A percentile compares a stretch with the other conserved stretches of the same genome.
Evolutionary conservation across 1,140 invertebrate genomes (phyloP).

Genomic region (Galendromus occidentalis): DNA sequence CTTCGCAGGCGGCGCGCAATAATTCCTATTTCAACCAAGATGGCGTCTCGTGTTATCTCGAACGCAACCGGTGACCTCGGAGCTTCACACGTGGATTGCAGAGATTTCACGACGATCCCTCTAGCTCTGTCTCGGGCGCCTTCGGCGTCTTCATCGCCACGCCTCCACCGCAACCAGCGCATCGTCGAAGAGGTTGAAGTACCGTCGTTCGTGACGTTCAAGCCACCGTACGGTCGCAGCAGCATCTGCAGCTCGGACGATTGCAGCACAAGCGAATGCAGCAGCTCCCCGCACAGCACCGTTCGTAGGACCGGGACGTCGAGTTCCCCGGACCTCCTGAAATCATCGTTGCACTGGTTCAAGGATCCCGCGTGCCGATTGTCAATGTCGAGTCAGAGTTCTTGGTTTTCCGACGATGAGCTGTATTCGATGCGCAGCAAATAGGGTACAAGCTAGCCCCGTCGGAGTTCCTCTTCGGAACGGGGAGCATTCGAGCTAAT

Average conservation of each 20-base stretch:
- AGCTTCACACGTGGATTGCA: background rate
- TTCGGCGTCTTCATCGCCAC: background rate
- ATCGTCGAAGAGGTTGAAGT: background rate
- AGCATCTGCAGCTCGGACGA: conserved; percentile 7
- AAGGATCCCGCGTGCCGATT: conserved; percentile 10
- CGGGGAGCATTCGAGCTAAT: too few relatives aligned
- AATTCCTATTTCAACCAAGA: conserved; percentile 3
- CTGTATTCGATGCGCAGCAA: conserved; percentile 8
- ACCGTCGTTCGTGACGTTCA: background rate
- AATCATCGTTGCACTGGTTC: conserved; percentile 1
- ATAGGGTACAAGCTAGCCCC: too few relatives aligned
- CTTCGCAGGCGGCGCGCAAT: background rate
- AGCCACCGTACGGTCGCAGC: background rate
- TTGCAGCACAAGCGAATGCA: conserved; percentile 3
- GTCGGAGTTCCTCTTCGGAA: too few relatives aligned
- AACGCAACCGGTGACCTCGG: conserved; percentile 2
- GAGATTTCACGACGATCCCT: background rate
- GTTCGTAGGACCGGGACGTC: background rate
- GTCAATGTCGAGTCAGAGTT: conserved; percentile 6
- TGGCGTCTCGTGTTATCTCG: conserved; percentile 2
- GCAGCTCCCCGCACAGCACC: conserved; percentile 4
- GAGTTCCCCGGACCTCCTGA: background rate
- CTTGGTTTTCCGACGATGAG: conserved; percentile 7
- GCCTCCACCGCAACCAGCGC: background rate
- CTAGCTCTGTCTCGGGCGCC: background rate